These are phyloP conservation scores for Mobula birostris DNA, from an alignment of 2,113 vertebrate genomes.

Conservation along the genomic window DNA sequence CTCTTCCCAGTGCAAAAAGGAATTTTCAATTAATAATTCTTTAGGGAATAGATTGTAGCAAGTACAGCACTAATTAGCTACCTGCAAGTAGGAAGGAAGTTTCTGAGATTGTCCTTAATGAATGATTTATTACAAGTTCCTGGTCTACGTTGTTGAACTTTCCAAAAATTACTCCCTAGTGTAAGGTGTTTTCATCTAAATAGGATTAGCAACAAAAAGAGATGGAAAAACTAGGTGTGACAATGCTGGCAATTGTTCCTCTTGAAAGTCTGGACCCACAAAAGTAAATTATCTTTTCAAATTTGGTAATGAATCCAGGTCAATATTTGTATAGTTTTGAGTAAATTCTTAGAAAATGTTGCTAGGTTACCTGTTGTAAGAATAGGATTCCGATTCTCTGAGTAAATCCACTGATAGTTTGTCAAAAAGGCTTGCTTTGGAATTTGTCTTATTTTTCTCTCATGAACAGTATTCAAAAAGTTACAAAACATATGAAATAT, in stretches of 20 bases:
- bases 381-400: background rate
- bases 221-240: background rate
- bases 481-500: background rate
- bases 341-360: background rate
- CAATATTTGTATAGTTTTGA: background rate
- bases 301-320: background rate
- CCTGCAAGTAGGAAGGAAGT: background rate
- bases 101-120: background rate
- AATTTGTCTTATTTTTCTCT: background rate
- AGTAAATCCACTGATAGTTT: background rate
- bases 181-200: background rate
- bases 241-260: background rate
- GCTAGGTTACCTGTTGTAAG: background rate
- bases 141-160: background rate
- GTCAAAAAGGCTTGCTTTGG: background rate
- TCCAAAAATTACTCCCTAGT: background rate
- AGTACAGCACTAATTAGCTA: background rate
- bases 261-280: background rate
- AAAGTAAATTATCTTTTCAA: background rate
- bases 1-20: background rate
- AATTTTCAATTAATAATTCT: background rate
- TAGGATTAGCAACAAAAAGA: background rate
- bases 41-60: background rate
- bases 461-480: background rate
- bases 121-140: background rate